A percentile compares a stretch with the other conserved stretches of the same genome.
phyloP scores from a whole-genome alignment of 2,113 vertebrate species.

The Xiphorhynchus elegans region DNA sequence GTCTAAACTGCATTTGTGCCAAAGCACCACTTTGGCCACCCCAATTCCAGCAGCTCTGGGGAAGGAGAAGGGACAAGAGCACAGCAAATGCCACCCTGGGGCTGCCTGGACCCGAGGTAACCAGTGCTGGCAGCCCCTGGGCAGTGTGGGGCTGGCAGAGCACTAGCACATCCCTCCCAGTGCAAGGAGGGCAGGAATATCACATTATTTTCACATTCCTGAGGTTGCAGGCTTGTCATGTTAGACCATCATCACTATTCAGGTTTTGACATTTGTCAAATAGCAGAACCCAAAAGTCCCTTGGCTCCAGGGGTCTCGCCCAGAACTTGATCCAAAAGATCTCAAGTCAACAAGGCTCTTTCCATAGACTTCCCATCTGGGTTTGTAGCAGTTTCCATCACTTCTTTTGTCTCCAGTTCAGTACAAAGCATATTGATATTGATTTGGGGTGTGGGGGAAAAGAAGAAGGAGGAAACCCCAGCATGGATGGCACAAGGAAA shows the following conservation, averaged over 20 bases:
- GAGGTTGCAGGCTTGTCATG: background rate
- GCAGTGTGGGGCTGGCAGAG: background rate
- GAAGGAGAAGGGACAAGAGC: background rate
- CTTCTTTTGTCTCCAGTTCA: background rate
- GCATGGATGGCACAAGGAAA: background rate
- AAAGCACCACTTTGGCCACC: background rate
- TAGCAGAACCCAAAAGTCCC: background rate
- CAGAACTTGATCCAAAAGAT: background rate
- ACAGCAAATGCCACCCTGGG: fast-evolving
- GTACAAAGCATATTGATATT: background rate
- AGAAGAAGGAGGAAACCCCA: background rate
- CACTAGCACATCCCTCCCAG: background rate
- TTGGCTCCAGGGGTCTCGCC: background rate
- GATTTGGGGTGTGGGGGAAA: background rate
- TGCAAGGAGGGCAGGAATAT: background rate
- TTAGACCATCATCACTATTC: background rate
- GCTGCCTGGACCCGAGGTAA: background rate
- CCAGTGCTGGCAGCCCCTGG: background rate
- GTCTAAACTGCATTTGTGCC: background rate
- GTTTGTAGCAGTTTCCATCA: background rate
- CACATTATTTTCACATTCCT: background rate
- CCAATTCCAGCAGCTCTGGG: fast-evolving
- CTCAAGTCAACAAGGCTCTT: background rate
- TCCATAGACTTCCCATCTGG: background rate
- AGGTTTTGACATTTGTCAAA: background rate